Percentiles rank a stretch among this genome's conserved stretches.
phyloP scores from a whole-genome alignment of 1,140 invertebrate species.

The Aphaenogaster rudis region DNA sequence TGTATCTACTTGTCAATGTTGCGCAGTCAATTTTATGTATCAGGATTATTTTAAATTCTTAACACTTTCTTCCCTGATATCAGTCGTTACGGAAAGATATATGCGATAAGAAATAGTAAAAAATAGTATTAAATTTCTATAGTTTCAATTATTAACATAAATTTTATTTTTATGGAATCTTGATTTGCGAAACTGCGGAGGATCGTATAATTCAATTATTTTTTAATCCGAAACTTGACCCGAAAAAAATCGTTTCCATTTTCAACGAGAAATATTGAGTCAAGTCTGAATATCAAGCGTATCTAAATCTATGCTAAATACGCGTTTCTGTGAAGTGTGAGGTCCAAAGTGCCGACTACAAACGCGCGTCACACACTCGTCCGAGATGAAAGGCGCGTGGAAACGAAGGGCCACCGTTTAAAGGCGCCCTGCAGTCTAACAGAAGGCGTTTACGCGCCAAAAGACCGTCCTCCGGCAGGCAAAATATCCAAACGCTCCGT shows the following conservation, averaged over 20 bases:
- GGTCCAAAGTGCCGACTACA: not conserved
- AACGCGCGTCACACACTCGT: not conserved
- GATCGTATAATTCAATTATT: not conserved
- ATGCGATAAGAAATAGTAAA: not conserved
- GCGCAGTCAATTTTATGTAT: not conserved
- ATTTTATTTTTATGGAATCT: not conserved
- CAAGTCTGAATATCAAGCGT: not conserved
- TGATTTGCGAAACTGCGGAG: not conserved
- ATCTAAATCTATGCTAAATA: conserved; percentile 5
- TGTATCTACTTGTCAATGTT: not conserved
- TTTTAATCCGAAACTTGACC: not conserved
- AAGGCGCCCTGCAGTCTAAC: conserved; percentile 44
- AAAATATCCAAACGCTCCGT: conserved; percentile 66
- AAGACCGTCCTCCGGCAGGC: conserved; percentile 47
- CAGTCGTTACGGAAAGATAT: not conserved
- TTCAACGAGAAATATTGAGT: not conserved
- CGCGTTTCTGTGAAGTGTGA: not conserved
- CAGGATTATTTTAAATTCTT: not conserved
- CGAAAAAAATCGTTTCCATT: not conserved
- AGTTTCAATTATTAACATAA: not conserved
- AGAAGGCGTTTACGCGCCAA: conserved; percentile 13
- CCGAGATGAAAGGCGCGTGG: conserved; percentile 45
- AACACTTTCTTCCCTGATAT: not conserved
- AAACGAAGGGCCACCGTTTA: conserved; percentile 46
- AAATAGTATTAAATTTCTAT: not conserved